Percentiles rank a stretch among this genome's conserved stretches.
These are phyloP conservation scores for Dascillus cervinus DNA, from an alignment of 2,888 invertebrate species.

Conservation along the genomic window DNA sequence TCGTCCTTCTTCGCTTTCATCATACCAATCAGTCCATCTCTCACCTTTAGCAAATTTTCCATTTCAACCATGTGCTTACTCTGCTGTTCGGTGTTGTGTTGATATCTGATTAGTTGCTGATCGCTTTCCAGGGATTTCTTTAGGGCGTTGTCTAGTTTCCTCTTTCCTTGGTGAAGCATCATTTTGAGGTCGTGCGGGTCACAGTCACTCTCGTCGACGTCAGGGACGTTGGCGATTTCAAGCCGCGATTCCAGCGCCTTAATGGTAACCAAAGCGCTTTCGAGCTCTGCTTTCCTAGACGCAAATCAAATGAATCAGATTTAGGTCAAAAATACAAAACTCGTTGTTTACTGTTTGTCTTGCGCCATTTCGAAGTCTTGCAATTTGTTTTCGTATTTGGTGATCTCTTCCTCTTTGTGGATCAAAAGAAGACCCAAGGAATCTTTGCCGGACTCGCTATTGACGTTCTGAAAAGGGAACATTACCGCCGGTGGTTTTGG, in stretches of 20 bases:
- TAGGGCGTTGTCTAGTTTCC: slow-evolving; percentile 27
- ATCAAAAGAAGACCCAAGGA: slow-evolving; percentile 18
- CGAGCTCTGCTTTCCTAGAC: no score
- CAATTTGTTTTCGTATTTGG: slow-evolving; percentile 14
- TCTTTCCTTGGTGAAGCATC: slow-evolving; percentile 33
- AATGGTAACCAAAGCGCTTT: no score
- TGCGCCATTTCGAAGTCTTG: no score
- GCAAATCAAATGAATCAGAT: no score
- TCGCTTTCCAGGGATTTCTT: slow-evolving; percentile 32
- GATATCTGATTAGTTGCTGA: slow-evolving; percentile 45
- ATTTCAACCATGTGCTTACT: slow-evolving; percentile 53
- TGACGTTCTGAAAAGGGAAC: no score
- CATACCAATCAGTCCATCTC: slow-evolving; percentile 53
- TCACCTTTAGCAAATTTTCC: slow-evolving; percentile 54
- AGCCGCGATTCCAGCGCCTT: no score
- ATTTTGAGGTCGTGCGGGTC: slow-evolving; percentile 30
- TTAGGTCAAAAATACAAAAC: no score
- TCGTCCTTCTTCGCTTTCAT: slow-evolving; percentile 49
- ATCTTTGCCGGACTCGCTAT: slow-evolving; percentile 7
- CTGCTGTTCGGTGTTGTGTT: slow-evolving; percentile 52
- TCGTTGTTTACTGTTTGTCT: no score
- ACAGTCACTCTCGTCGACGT: no score
- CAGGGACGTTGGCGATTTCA: no score
- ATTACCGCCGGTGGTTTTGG: no score
- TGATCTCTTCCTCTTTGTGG: slow-evolving; percentile 22